Evolutionary conservation across 2,888 invertebrate genomes (phyloP).

Genomic region (Aporophyla lueneburgensis): DNA sequence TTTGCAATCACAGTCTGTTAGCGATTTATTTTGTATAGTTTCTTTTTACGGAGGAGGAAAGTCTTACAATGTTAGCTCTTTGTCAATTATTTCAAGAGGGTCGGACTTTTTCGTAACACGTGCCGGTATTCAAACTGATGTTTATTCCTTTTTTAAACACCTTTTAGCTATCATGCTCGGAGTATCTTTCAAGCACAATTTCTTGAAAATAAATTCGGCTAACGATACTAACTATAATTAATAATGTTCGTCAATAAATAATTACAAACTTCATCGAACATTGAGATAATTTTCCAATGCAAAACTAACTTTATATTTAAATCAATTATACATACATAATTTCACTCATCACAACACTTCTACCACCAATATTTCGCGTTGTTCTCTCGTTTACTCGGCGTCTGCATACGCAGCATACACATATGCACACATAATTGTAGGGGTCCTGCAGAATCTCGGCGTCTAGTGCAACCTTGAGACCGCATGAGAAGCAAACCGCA

Average conservation of each 20-base stretch:
- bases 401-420: background rate
- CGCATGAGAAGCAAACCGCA: no score
- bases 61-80: constrained; percentile 8
- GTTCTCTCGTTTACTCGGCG: background rate
- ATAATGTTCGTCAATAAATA: background rate
- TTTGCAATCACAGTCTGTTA: constrained; percentile 14
- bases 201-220: background rate
- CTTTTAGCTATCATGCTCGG: background rate
- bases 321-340: background rate
- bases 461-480: no score
- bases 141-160: background rate
- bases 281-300: background rate
- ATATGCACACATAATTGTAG: background rate
- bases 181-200: background rate
- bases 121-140: background rate
- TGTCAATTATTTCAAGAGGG: constrained; percentile 11
- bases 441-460: no score
- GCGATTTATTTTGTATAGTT: constrained; percentile 6
- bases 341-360: background rate
- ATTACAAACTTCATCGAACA: background rate
- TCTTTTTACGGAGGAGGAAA: background rate
- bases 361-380: background rate
- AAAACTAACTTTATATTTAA: background rate
- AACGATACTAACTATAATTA: background rate
- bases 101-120: background rate